Percentiles rank a stretch among this genome's conserved stretches.
Evolutionary conservation across 2,797 vertebrate genomes (phyloP).

Genomic region (Apodemus agrarius): DNA sequence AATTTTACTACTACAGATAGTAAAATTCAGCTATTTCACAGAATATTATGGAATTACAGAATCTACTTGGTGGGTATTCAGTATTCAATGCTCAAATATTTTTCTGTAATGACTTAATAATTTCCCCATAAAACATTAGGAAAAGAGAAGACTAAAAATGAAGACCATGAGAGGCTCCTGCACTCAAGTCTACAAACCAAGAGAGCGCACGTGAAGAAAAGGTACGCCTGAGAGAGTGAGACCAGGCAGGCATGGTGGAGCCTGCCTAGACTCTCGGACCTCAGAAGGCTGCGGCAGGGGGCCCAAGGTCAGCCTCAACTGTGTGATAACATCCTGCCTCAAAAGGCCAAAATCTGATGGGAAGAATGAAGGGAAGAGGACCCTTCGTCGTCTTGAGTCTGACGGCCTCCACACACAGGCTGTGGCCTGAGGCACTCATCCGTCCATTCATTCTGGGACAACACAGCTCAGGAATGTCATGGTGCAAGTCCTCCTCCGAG

Average conservation of each 20-base stretch:
- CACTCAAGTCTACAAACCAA: slow-evolving; percentile 21
- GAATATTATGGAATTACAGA: slow-evolving; percentile 30
- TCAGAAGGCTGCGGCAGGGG: not conserved
- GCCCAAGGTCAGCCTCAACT: not conserved
- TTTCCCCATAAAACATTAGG: slow-evolving; percentile 46
- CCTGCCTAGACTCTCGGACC: not conserved
- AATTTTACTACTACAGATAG: not conserved
- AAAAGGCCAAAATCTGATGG: not conserved
- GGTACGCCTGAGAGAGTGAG: not conserved
- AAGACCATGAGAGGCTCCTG: not conserved
- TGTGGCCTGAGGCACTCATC: not conserved
- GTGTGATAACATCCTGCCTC: too few species aligned
- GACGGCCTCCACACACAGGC: not conserved
- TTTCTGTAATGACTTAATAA: slow-evolving; percentile 27
- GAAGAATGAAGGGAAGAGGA: not conserved
- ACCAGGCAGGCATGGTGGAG: not conserved
- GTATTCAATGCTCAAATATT: slow-evolving; percentile 33
- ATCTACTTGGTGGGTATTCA: not conserved
- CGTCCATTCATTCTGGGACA: slow-evolving; percentile 10
- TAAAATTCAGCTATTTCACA: not conserved
- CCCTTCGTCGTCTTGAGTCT: not conserved
- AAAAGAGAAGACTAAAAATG: not conserved
- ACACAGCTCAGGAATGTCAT: not conserved
- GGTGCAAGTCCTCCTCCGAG: not conserved
- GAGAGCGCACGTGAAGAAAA: not conserved